phyloP scores from a whole-genome alignment of 2,888 invertebrate genomes.

The Bombyx huttoni region DNA sequence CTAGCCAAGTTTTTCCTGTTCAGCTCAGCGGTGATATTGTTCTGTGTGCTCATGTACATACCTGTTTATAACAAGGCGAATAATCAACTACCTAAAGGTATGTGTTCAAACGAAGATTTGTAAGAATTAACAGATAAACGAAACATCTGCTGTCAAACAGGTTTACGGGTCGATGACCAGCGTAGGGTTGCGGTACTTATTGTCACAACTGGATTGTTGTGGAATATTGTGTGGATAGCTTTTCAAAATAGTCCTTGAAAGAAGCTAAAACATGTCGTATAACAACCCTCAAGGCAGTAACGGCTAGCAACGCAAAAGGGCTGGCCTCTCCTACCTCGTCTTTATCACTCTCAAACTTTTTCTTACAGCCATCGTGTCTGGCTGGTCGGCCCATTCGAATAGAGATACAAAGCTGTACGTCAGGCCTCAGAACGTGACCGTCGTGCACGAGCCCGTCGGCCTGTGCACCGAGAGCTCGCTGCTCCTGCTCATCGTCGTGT shows the following conservation, averaged over 20 bases:
- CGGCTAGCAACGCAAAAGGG: too few relatives aligned
- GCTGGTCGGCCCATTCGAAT: constrained; percentile 83
- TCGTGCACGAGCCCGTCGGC: constrained; percentile 73
- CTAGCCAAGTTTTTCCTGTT: constrained; percentile 53
- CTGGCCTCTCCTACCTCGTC: too few relatives aligned
- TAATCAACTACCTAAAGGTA: constrained; percentile 33
- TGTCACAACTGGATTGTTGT: too few relatives aligned
- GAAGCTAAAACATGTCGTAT: too few relatives aligned
- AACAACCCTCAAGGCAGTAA: too few relatives aligned
- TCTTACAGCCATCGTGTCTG: constrained; percentile 61
- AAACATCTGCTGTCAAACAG: too few relatives aligned
- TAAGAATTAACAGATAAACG: too few relatives aligned
- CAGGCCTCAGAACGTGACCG: constrained; percentile 77
- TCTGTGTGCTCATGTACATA: constrained; percentile 58
- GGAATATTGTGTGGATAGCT: too few relatives aligned
- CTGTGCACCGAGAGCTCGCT: constrained; percentile 65
- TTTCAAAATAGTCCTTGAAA: too few relatives aligned
- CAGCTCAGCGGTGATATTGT: constrained; percentile 52
- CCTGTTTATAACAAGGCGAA: constrained; percentile 59
- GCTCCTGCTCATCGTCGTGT: constrained; percentile 81
- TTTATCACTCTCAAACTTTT: not conserved
- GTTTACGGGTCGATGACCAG: too few relatives aligned
- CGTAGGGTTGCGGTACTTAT: too few relatives aligned
- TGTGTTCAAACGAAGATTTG: not conserved
- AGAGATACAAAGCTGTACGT: constrained; percentile 81